These are phyloP conservation scores for Drosophila demipolita DNA, from an alignment of 2,888 invertebrate genomes.

Conservation along the genomic window DNA sequence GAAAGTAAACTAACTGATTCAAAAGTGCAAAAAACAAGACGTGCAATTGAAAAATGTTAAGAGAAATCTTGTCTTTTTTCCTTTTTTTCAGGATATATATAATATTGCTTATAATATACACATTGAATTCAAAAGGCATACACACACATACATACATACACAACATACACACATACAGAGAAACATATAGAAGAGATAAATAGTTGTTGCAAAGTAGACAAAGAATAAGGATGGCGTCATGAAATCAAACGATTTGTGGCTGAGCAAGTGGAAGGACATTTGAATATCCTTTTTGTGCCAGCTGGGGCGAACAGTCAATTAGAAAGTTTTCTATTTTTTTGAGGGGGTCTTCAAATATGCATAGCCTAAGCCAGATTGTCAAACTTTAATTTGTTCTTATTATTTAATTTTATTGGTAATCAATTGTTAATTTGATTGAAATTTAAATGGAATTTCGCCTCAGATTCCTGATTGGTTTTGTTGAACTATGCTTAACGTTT, in stretches of 20 bases:
- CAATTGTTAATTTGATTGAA: background rate
- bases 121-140: slow-evolving; percentile 3
- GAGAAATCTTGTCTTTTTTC: background rate
- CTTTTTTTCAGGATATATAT: background rate
- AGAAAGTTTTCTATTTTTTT: background rate
- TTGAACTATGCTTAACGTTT: background rate
- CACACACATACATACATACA: slow-evolving; percentile 20
- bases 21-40: background rate
- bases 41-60: background rate
- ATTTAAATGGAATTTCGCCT: background rate
- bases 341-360: slow-evolving; percentile 8
- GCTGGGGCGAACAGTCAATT: slow-evolving; percentile 4
- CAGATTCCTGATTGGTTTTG: background rate
- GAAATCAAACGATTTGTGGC: slow-evolving; percentile 8
- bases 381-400: background rate
- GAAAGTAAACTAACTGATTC: background rate
- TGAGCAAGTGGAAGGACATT: background rate
- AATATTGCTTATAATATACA: background rate
- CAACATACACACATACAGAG: slow-evolving; percentile 40
- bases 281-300: slow-evolving; percentile 9
- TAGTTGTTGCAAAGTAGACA: slow-evolving; percentile 28
- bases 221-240: slow-evolving; percentile 20
- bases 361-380: background rate
- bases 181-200: slow-evolving; percentile 35
- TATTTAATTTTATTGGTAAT: background rate